Base-by-base conservation (phyloP, 2,888 invertebrate genomes). In the Melolontha melolontha region DNA sequence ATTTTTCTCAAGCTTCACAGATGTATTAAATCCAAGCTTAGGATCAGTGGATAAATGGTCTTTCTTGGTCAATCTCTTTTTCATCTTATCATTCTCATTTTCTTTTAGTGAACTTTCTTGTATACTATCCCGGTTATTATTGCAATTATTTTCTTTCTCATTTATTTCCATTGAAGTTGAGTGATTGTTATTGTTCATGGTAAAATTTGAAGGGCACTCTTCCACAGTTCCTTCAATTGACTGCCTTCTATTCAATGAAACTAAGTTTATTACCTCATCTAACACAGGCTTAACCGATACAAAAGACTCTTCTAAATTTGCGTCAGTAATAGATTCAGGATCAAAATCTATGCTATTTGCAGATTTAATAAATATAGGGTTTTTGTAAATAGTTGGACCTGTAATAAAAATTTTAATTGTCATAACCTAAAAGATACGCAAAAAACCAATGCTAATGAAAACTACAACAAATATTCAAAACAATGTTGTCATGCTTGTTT, bases 401-500 rank as follows among this genome's bases (percentile, higher is more conserved):
- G 29, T 5, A 59, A 34, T 34, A 34, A 6, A 34, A 34, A 34
- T 34, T 34, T 34, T 34, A 34, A 34, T 34, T 1, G 34, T 34
- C 34, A 34, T 27, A 29, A n/a, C 7, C 11, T 5, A 27, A 27
- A 11, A 34, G 5, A n/a, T 41, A 41, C 11, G 40, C 8, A 34
- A 7, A 41, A 29, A 42, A 34, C 27, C 10, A 12, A 42, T n/a
- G 12, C 57, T 12, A 34, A 34, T 34, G 34, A 34, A 34, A 34
- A 6, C 34, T 34, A 34, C 34, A 54, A 39, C 39, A 27, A n/a
- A 39, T 54, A 47, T 42, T 44, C 41, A 59, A 59, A 59, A 59
- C 59, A 47, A 44, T 59, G 57, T 57, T 57, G 59, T 59, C 63
- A 63, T 55, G 54, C 64, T 64, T 72, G 73, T 73, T 73, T 72